phyloP scores from a whole-genome alignment of 2,888 invertebrate species.

The Myopa tessellatipennis region DNA sequence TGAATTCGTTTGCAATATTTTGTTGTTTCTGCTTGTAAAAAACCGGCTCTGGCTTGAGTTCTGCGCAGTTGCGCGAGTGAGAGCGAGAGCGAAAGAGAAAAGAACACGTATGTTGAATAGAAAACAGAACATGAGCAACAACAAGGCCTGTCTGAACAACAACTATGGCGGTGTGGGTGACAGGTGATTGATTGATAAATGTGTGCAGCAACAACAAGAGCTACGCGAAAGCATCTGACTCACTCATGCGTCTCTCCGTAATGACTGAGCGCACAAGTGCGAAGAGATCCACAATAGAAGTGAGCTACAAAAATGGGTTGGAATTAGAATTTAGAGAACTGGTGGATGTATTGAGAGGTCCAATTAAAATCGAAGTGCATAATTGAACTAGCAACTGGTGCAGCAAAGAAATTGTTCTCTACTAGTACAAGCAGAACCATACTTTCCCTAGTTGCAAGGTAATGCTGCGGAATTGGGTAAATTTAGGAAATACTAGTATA shows the following conservation, averaged over 20 bases:
- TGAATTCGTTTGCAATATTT: too few relatives aligned
- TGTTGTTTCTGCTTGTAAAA: neutral
- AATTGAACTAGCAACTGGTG: constrained; percentile 24
- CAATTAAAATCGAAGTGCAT: constrained; percentile 31
- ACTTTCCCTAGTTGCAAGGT: neutral
- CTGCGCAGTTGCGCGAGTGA: constrained; percentile 44
- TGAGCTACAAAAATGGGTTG: constrained; percentile 36
- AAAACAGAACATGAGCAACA: constrained; percentile 40
- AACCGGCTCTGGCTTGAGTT: constrained; percentile 15
- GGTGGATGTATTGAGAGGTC: constrained; percentile 19
- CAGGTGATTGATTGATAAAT: constrained; percentile 65
- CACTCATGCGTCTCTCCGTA: neutral
- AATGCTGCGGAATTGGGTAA: neutral
- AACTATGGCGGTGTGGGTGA: constrained; percentile 55
- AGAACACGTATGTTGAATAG: constrained; percentile 12
- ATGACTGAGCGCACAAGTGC: constrained; percentile 8
- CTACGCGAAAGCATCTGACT: neutral
- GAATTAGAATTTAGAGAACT: constrained; percentile 27
- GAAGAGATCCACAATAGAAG: constrained; percentile 26
- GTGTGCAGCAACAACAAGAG: constrained; percentile 41
- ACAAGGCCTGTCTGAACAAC: constrained; percentile 35
- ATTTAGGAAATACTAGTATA: neutral
- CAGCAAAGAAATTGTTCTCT: neutral
- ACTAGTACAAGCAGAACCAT: constrained; percentile 5
- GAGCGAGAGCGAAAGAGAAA: constrained; percentile 18